Evolutionary conservation across 2,797 vertebrate species (phyloP), one percentile per base, ranked within the genome.

Genomic region (Gallinago nigripennis): DNA sequence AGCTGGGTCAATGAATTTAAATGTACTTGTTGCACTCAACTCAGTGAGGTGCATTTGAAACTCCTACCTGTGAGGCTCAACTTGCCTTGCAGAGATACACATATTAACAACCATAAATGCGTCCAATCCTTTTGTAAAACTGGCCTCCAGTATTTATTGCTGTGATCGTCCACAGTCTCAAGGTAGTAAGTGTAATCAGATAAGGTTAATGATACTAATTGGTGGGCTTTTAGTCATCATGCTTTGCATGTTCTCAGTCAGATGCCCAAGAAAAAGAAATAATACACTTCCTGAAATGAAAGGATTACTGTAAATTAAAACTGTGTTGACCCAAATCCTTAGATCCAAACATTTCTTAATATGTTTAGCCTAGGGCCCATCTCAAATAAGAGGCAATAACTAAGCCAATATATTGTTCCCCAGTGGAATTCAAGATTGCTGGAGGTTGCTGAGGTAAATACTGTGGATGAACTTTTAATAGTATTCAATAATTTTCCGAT

Each of bases 401-500:
- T 64, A 82, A 91, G 60, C 37, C 69, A 79, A 18, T 69, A 25
- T 48, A 68, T 63, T 65, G 24, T 91, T 35, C 71, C 76, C 35
- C 2, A 4, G 43, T 91, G 41, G 50, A 92, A 94, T 82, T 93
- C 35, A 60, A 57, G 37, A 27, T 56, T 86, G 69, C 43, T 68
- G 27, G 51, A 94, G 27, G 68, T 91, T 82, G 71, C 53, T 48
- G 80, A 95, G 73, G 72, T 84, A 33, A 69, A 68, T 77, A 53
- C 27, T 24, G 41, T 68, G 50, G 35, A 54, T 76, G 45, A 70
- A 80, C 89, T 92, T 94, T 84, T 66, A 57, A 80, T 71, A 82
- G 65, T 37, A 56, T 50, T 87, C 68, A 50, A 10, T 95, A 94
- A 82, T 97, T 96, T 96, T 95, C 72, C 90, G 65, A 83, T 83